Conservation (phyloP, 2,797 vertebrate species). For the Gallinago solitaria region DNA sequence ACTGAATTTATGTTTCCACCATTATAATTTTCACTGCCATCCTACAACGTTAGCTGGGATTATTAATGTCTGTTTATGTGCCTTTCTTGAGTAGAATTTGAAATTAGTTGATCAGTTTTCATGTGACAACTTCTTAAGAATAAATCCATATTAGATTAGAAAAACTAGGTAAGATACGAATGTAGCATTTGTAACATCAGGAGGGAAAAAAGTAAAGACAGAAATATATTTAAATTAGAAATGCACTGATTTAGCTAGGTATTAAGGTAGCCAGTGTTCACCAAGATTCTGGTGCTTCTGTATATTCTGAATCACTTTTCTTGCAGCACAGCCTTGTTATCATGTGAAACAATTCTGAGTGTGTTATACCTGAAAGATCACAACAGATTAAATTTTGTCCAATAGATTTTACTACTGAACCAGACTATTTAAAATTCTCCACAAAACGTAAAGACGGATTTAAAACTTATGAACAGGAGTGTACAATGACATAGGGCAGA, state of each 20-base stretch:
- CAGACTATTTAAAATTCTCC: conserved; percentile 41
- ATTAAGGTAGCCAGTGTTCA: neutral
- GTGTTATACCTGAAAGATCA: conserved; percentile 19
- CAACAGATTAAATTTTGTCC: neutral
- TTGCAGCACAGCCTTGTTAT: neutral
- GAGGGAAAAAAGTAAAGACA: neutral
- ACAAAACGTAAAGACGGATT: neutral
- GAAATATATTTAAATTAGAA: neutral
- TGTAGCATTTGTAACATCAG: neutral
- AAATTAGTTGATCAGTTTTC: conserved; percentile 21
- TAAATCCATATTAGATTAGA: conserved; percentile 23
- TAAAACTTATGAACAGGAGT: conserved; percentile 24
- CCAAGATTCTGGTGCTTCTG: neutral
- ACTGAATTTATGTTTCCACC: conserved; percentile 46
- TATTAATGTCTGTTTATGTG: conserved; percentile 28
- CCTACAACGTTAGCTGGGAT: neutral
- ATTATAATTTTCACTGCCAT: neutral
- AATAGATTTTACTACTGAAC: conserved; percentile 7
- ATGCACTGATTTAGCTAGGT: neutral
- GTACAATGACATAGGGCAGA: neutral
- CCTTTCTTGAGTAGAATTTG: neutral
- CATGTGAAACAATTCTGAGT: neutral
- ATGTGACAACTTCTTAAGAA: neutral
- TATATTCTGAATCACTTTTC: neutral
- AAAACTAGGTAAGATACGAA: neutral